phyloP scores from a whole-genome alignment of 2,113 vertebrate species.

The Psettodes erumei region DNA sequence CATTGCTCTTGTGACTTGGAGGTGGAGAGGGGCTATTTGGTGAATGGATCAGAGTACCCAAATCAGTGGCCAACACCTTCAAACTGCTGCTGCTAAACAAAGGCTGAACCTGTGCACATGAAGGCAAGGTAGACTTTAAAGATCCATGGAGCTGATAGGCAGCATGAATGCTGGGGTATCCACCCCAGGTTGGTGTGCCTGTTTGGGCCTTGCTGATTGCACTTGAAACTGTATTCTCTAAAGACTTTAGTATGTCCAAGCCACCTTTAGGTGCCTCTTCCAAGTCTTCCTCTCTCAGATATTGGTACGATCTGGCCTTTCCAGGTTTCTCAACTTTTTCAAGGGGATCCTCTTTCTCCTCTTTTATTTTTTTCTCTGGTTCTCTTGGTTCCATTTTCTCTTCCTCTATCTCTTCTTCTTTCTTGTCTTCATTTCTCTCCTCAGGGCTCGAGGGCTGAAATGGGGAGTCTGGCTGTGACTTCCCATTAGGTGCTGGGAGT shows the following conservation, averaged over 20 bases:
- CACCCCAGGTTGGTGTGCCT: constrained; percentile 96
- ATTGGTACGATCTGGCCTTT: constrained; percentile 89
- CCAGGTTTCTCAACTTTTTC: constrained; percentile 89
- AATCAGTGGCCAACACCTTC: constrained; percentile 86
- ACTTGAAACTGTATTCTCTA: constrained; percentile 96
- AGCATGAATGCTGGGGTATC: constrained; percentile 98
- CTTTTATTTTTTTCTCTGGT: constrained; percentile 91
- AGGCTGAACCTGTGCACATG: constrained; percentile 90
- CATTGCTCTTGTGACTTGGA: constrained; percentile 93
- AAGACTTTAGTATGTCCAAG: constrained; percentile 95
- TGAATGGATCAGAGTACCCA: constrained; percentile 89
- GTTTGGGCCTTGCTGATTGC: constrained; percentile 99
- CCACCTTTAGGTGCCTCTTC: constrained; percentile 95
- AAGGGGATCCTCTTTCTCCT: constrained; percentile 89
- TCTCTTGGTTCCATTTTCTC: constrained; percentile 66
- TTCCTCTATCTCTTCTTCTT: constrained; percentile 81
- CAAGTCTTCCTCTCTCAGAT: constrained; percentile 96
- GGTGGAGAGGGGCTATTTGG: constrained; percentile 90
- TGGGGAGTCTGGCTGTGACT: constrained; percentile 89
- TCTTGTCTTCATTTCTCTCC: constrained; percentile 86
- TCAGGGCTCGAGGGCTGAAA: constrained; percentile 79
- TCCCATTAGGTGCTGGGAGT: constrained; percentile 87
- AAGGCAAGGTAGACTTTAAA: constrained; percentile 86
- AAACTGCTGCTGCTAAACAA: constrained; percentile 85
- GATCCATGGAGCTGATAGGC: constrained; percentile 96